These are phyloP conservation scores for Ischnura elegans DNA, from an alignment of 2,888 invertebrate species.

Conservation along the genomic window DNA sequence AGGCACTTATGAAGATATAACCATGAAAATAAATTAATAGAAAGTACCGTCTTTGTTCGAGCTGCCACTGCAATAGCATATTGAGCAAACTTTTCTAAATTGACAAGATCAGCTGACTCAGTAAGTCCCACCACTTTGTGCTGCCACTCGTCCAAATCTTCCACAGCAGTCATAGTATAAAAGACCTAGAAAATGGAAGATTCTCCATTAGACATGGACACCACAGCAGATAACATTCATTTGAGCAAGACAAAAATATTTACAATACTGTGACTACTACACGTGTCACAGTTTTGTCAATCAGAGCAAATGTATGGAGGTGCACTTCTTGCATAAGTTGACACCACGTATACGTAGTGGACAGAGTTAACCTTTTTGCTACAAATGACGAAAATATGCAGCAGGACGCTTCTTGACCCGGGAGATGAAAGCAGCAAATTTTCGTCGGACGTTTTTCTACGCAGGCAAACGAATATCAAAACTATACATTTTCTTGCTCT, in stretches of 20 bases:
- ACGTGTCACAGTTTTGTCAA: neutral
- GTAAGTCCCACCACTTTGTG: constrained; percentile 91
- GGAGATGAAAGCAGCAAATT: too few relatives aligned
- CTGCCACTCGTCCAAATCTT: constrained; percentile 95
- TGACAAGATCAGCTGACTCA: constrained; percentile 93
- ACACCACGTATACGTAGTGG: too few relatives aligned
- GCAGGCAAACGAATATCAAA: too few relatives aligned
- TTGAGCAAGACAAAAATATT: neutral
- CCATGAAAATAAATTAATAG: neutral
- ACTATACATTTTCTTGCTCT: too few relatives aligned
- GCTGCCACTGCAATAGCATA: constrained; percentile 96
- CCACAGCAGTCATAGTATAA: constrained; percentile 95
- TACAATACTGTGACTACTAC: neutral
- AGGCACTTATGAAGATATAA: too few relatives aligned
- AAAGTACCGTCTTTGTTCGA: constrained; percentile 83
- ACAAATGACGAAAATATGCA: too few relatives aligned
- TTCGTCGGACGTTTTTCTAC: too few relatives aligned
- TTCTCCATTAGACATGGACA: neutral
- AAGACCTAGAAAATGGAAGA: constrained; percentile 82
- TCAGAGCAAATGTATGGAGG: neutral
- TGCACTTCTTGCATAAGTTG: too few relatives aligned
- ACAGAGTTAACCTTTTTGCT: too few relatives aligned
- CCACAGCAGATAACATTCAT: neutral
- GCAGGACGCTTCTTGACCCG: too few relatives aligned
- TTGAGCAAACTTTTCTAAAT: constrained; percentile 93